These are phyloP conservation scores for Melipona quadrifasciata DNA, from an alignment of 1,140 invertebrate genomes.

Conservation along the genomic window DNA sequence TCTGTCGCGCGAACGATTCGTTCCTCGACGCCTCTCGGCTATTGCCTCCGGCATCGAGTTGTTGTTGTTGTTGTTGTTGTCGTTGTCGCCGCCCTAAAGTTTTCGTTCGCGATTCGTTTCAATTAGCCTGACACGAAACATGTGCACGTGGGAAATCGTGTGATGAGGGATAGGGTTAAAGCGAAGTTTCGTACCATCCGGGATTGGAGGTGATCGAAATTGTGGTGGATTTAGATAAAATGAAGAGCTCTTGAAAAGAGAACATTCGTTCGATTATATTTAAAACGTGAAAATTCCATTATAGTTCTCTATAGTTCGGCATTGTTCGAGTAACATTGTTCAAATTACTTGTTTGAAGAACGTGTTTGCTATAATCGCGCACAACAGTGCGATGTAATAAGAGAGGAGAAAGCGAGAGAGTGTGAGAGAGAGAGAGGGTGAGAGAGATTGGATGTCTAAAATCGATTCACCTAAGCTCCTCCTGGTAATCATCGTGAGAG, in stretches of 20 bases:
- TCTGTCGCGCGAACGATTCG: neutral
- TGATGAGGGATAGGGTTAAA: neutral
- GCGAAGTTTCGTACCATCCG: neutral
- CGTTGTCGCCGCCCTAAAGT: too few relatives aligned
- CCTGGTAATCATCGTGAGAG: slow-evolving; percentile 42
- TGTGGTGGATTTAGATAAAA: neutral
- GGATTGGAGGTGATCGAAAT: neutral
- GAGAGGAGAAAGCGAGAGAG: neutral
- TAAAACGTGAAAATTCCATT: neutral
- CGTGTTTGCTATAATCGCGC: neutral
- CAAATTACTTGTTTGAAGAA: neutral
- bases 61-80: neutral
- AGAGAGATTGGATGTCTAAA: slow-evolving; percentile 4
- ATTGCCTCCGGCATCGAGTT: neutral
- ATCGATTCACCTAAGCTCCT: slow-evolving; percentile 35
- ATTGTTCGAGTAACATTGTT: neutral
- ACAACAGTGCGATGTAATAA: neutral
- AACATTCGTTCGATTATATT: neutral
- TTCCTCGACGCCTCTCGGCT: neutral
- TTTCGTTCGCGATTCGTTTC: slow-evolving; percentile 26
- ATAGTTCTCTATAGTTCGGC: neutral
- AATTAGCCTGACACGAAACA: slow-evolving; percentile 26
- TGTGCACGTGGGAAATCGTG: neutral
- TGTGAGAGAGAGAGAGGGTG: neutral
- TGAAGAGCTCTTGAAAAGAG: neutral